Conservation (phyloP, 2,113 vertebrate species). For the Chiloscyllium plagiosum region DNA sequence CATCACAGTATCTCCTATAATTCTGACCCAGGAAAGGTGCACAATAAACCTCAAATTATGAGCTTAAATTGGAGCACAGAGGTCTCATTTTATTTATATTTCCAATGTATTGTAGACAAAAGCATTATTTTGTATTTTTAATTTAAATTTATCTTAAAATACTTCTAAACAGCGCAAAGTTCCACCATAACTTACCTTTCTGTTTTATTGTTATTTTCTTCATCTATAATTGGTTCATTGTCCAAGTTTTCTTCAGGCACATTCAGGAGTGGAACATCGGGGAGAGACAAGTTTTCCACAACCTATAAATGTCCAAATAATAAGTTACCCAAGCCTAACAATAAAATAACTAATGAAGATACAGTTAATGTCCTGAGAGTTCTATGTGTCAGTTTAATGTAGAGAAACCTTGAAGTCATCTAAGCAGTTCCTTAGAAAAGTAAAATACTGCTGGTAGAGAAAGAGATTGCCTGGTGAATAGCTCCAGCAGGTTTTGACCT, state of each 20-base stretch:
- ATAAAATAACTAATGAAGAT: background rate
- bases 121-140: background rate
- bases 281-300: slow-evolving; percentile 41
- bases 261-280: slow-evolving; percentile 52
- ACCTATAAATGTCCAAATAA: slow-evolving; percentile 44
- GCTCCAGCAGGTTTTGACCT: background rate
- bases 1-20: background rate
- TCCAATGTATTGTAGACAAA: background rate
- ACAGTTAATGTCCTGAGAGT: background rate
- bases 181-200: slow-evolving; percentile 61
- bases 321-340: background rate
- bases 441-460: background rate
- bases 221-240: slow-evolving; percentile 51
- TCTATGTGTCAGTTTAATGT: background rate
- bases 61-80: background rate
- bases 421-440: background rate
- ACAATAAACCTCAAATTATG: background rate
- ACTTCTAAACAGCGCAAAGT: background rate
- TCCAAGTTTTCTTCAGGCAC: slow-evolving; percentile 68
- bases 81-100: background rate
- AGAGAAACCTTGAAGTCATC: background rate
- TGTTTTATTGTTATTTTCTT: slow-evolving; percentile 64
- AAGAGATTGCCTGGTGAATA: background rate
- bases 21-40: background rate
- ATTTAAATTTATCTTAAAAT: background rate